Evolutionary conservation across 30 jellyfish, hydroid and myxozoan species (phyloP), one percentile per base, ranked within the genome.

Genomic region (Hydra vulgaris): DNA sequence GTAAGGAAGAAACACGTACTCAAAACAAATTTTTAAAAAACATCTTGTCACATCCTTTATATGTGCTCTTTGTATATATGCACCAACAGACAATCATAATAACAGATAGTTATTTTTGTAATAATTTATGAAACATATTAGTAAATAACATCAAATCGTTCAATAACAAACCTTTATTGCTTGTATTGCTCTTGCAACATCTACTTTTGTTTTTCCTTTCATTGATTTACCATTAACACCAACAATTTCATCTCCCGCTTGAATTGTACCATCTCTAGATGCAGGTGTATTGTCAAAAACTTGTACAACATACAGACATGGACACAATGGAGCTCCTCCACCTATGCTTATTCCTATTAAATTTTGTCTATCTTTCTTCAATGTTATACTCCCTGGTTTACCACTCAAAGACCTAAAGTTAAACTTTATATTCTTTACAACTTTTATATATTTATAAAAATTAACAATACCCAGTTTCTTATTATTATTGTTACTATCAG

Each of bases 301-400:
- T 87, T 88, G 96, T 17, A 94, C 99, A 15, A 94, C 95, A 71
- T 94, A 94, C 24, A 94, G 86, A 61, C 96, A 88, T 7, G 99
- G 99, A 79, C 99, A 94, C 17, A 87, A 80, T 23, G 99, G 99
- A 27, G 99, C 99, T 3, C 99, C 99, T 7, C 99, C 99, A 0
- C 99, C 99, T 17, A 94, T 94, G 71, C 96, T 94, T 7, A 94
- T 87, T 15, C 99, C 99, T 53, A 94, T 94, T 81, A 93, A 71
- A 61, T 93, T 93, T 76, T 93, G 96, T 67, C 88, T 84, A 82
- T 93, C 99, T 40, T 93, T 93, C 78, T 78, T 84, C 83, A 93
- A 66, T 17, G 86, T 15, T 19, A 93, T 90, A 25, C 94, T 84
- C 0, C 99, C 99, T 17, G 95, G 99, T 81, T 93, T 93, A 27